These are phyloP conservation scores for Periparus ater DNA, from an alignment of 2,797 vertebrate species.

Conservation along the genomic window DNA sequence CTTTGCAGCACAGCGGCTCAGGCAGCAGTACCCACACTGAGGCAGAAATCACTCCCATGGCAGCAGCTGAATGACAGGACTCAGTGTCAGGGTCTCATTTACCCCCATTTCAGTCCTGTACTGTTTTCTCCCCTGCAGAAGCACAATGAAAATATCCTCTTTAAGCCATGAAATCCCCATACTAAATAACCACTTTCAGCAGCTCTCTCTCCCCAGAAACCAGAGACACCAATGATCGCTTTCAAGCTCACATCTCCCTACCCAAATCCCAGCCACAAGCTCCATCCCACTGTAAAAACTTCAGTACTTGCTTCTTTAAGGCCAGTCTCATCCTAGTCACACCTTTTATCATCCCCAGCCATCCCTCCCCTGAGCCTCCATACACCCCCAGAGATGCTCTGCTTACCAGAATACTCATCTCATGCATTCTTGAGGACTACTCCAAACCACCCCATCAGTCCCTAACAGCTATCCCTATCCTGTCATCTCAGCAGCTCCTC, in stretches of 20 bases:
- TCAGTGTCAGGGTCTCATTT: neutral
- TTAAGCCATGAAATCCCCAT: neutral
- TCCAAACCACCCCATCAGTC: neutral
- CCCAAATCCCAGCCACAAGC: neutral
- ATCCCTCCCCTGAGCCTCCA: neutral
- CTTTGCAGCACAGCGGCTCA: neutral
- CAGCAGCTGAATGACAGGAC: neutral
- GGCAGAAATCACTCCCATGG: neutral
- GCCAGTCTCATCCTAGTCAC: neutral
- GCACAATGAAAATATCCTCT: neutral
- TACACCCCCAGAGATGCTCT: neutral
- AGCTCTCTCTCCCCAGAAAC: neutral
- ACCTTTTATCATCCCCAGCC: neutral
- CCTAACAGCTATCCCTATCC: neutral
- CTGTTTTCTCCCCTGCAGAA: neutral
- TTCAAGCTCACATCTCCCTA: neutral
- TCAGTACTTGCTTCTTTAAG: neutral
- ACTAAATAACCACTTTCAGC: neutral
- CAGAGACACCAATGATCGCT: neutral
- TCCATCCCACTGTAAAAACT: neutral
- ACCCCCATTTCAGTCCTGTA: neutral
- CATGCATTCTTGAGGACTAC: neutral
- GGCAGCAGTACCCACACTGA: accelerated
- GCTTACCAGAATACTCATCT: neutral
- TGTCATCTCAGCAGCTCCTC: neutral